These are phyloP conservation scores for Cephus pygmeus DNA, from an alignment of 2,888 invertebrate species.

Conservation along the genomic window DNA sequence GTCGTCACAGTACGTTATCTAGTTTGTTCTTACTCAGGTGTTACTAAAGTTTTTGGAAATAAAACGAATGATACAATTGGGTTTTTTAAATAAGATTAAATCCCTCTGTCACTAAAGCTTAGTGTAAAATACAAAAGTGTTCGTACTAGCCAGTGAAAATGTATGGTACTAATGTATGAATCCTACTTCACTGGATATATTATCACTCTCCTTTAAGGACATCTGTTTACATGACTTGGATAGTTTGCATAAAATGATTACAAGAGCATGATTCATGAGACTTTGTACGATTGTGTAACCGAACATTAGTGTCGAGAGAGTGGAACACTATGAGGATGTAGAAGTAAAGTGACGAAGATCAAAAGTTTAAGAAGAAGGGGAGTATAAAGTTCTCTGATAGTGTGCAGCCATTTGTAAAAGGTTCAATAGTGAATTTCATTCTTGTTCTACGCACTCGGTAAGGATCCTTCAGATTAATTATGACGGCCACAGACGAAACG, in stretches of 20 bases:
- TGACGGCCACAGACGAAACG: constrained; percentile 53
- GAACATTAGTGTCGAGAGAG: neutral
- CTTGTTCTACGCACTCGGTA: neutral
- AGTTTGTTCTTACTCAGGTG: neutral
- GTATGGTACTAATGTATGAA: neutral
- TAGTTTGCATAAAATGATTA: neutral
- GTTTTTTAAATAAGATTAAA: neutral
- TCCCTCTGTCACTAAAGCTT: neutral
- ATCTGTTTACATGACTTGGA: neutral
- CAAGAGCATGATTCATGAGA: neutral
- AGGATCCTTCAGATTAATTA: constrained; percentile 15
- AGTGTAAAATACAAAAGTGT: neutral
- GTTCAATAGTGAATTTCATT: neutral
- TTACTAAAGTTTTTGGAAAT: neutral
- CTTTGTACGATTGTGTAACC: neutral
- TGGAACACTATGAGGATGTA: neutral
- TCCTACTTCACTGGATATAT: neutral
- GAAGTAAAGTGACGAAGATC: neutral
- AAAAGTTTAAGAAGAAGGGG: neutral
- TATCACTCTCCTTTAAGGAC: neutral
- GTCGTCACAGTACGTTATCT: neutral
- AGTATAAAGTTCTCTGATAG: neutral
- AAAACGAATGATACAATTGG: neutral
- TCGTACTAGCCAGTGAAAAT: neutral
- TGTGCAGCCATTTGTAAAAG: neutral